Conservation (phyloP, 2,113 vertebrate species). For the Amphiprion percula region DNA sequence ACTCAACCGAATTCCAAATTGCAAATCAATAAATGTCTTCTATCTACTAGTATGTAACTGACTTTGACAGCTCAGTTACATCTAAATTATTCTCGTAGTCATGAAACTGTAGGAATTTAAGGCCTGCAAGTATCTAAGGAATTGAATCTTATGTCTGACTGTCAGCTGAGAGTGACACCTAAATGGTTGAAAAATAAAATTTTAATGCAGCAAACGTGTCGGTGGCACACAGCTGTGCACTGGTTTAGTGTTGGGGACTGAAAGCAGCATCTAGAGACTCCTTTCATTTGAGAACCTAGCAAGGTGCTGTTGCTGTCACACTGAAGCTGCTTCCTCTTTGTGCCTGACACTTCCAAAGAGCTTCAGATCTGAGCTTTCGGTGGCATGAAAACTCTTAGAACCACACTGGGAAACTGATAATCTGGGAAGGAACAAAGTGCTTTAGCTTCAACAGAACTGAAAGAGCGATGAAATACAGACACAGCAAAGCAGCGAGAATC, state of each 20-base stretch:
- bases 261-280: slow-evolving; percentile 50
- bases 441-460: slow-evolving; percentile 14
- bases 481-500: slow-evolving; percentile 54
- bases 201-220: slow-evolving; percentile 45
- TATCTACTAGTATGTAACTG: not conserved
- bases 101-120: slow-evolving; percentile 7
- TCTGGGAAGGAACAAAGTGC: not conserved
- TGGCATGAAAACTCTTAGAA: slow-evolving; percentile 39
- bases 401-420: slow-evolving; percentile 13
- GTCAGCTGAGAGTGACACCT: slow-evolving; percentile 64
- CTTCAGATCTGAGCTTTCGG: slow-evolving; percentile 57
- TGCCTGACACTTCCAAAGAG: slow-evolving; percentile 56
- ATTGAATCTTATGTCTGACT: slow-evolving; percentile 24
- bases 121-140: slow-evolving; percentile 29
- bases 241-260: slow-evolving; percentile 37
- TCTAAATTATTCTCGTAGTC: slow-evolving; percentile 38
- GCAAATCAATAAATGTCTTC: not conserved
- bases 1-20: not conserved
- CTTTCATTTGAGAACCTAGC: slow-evolving; percentile 45
- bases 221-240: slow-evolving; percentile 31
- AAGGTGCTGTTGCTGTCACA: slow-evolving; percentile 48
- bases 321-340: slow-evolving; percentile 48
- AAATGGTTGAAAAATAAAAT: slow-evolving; percentile 51
- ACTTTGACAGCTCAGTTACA: slow-evolving; percentile 39
- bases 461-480: slow-evolving; percentile 9